Conservation (phyloP, 2,797 vertebrate genomes). For the Kryptolebias ocellatus region DNA sequence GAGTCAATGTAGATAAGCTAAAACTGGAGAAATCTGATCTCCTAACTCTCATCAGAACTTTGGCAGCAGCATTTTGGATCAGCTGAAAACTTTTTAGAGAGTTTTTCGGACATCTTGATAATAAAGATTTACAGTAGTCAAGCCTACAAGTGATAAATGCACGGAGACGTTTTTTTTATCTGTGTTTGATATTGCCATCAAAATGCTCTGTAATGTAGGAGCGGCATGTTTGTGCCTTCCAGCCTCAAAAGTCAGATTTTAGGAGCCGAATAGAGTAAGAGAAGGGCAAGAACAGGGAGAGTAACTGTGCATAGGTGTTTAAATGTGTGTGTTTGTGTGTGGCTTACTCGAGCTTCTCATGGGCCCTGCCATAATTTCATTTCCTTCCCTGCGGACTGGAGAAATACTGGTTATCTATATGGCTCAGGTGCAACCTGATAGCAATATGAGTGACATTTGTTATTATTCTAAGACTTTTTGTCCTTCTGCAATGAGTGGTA, state of each 20-base stretch:
- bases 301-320: slow-evolving; percentile 6
- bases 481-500: slow-evolving; percentile 60
- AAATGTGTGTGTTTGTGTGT: slow-evolving; percentile 19
- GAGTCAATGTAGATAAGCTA: too few relatives aligned
- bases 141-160: too few relatives aligned
- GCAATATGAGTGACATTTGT: slow-evolving; percentile 76
- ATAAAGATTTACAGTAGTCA: too few relatives aligned
- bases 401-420: slow-evolving; percentile 79
- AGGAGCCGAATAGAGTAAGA: slow-evolving; percentile 32
- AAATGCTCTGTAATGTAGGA: slow-evolving; percentile 23
- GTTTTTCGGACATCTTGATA: too few relatives aligned
- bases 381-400: slow-evolving; percentile 53
- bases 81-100: too few relatives aligned
- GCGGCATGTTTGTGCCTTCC: slow-evolving; percentile 38
- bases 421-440: slow-evolving; percentile 78
- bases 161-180: slow-evolving; percentile 1
- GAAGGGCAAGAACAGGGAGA: slow-evolving; percentile 34
- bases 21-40: too few relatives aligned
- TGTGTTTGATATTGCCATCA: slow-evolving; percentile 36
- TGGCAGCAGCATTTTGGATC: too few relatives aligned
- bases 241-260: slow-evolving; percentile 25
- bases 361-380: slow-evolving; percentile 65
- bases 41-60: too few relatives aligned
- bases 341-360: slow-evolving; percentile 32
- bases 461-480: slow-evolving; percentile 69